phyloP scores from a whole-genome alignment of 2,888 invertebrate species.

The Dione vanillae region DNA sequence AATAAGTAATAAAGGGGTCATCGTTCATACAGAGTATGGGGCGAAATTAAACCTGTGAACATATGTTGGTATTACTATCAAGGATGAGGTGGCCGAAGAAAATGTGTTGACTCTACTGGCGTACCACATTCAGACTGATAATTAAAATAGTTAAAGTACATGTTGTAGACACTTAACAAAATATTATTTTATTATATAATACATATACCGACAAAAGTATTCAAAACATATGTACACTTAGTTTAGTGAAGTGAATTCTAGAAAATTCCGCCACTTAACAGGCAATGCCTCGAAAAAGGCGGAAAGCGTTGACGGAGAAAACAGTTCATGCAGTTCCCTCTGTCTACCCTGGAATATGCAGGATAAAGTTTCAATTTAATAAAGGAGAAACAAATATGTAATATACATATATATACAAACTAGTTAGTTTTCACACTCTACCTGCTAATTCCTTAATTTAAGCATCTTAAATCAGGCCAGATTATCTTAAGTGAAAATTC shows the following conservation, averaged over 20 bases:
- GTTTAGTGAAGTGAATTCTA: too few species aligned
- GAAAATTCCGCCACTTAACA: not conserved
- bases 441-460: too few species aligned
- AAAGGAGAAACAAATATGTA: not conserved
- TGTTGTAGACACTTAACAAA: not conserved
- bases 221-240: too few species aligned
- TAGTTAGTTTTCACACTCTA: too few species aligned
- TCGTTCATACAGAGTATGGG: conserved; percentile 68
- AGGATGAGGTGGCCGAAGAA: not conserved
- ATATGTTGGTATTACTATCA: conserved; percentile 59
- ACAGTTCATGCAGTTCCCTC: too few species aligned
- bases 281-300: too few species aligned
- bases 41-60: conserved; percentile 74
- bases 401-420: not conserved
- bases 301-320: too few species aligned
- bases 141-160: not conserved
- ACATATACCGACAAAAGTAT: too few species aligned
- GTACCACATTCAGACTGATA: not conserved
- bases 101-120: not conserved
- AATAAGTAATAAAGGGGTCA: conserved; percentile 85
- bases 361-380: not conserved
- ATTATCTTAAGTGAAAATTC: too few species aligned
- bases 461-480: too few species aligned
- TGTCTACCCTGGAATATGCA: not conserved
- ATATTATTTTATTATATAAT: too few species aligned